Evolutionary conservation across 2,113 vertebrate genomes (phyloP).

Genomic region (Solea solea): DNA sequence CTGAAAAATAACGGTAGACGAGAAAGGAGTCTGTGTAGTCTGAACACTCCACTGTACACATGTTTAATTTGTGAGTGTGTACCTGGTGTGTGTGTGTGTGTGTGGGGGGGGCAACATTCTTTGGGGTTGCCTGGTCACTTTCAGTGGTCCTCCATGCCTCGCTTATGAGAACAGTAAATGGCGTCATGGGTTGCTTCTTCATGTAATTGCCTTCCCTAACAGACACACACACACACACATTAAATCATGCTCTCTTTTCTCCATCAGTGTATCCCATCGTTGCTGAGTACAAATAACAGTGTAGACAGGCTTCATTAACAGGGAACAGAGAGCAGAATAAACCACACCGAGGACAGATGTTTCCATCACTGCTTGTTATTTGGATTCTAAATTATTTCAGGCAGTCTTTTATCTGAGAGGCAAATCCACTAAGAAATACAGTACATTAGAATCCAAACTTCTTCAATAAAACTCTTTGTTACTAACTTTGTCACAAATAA

Average conservation of each 20-base stretch:
- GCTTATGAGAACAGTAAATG: conserved; percentile 67
- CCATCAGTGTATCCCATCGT: conserved; percentile 4
- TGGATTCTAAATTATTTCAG: conserved; percentile 18
- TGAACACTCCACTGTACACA: background rate
- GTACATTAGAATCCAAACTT: conserved; percentile 14
- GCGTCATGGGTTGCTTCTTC: conserved; percentile 67
- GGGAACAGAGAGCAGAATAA: conserved; percentile 53
- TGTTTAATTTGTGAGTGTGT: background rate
- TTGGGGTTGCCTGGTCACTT: conserved; percentile 26
- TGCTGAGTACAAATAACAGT: conserved; percentile 35
- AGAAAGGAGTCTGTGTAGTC: conserved; percentile 13
- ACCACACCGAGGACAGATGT: conserved; percentile 57
- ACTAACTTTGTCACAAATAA: background rate
- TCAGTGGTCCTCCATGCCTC: conserved; percentile 44
- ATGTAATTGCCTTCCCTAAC: conserved; percentile 60
- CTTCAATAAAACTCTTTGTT: conserved; percentile 21
- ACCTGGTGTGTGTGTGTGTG: background rate
- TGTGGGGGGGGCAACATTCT: conserved; percentile 26
- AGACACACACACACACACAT: background rate
- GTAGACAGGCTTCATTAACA: conserved; percentile 59
- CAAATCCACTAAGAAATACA: conserved; percentile 27
- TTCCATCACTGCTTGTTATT: conserved; percentile 45
- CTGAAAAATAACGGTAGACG: conserved; percentile 19
- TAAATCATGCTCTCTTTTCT: background rate
- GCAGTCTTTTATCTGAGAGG: conserved; percentile 18